Conservation (phyloP, 1,140 invertebrate species). For the Pomacea maculata region DNA sequence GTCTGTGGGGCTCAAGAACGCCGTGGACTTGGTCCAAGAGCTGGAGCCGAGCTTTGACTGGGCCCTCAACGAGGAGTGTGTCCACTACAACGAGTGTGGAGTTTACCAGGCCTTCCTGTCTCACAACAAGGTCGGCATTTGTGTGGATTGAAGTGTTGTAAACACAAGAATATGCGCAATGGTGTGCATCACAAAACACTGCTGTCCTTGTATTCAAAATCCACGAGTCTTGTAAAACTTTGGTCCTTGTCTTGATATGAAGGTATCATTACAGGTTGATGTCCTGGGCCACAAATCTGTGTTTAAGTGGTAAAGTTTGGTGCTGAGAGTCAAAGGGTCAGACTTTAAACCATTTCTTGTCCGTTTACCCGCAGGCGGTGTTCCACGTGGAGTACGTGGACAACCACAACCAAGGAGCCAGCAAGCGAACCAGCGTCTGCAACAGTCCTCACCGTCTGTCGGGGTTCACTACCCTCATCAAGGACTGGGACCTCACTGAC, state of each 20-base stretch:
- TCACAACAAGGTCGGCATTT: slow-evolving; percentile 38
- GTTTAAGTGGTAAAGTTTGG: no score
- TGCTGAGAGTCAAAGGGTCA: no score
- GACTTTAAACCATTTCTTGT: neutral
- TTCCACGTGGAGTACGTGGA: slow-evolving; percentile 46
- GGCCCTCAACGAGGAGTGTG: slow-evolving; percentile 47
- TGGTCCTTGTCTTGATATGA: no score
- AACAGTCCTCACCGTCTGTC: slow-evolving; percentile 20
- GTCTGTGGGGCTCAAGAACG: slow-evolving; percentile 50
- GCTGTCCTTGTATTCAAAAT: no score
- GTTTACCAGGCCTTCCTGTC: slow-evolving; percentile 38
- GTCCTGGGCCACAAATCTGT: no score
- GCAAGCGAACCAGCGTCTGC: slow-evolving; percentile 27
- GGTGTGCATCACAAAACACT: no score
- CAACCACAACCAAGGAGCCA: slow-evolving; percentile 25
- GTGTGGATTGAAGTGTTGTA: neutral
- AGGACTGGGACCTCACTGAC: slow-evolving; percentile 40
- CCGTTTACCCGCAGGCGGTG: slow-evolving; percentile 31
- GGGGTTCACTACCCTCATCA: slow-evolving; percentile 41
- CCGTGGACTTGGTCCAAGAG: slow-evolving; percentile 33
- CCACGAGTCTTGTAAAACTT: no score
- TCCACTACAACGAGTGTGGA: slow-evolving; percentile 42
- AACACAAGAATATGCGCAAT: neutral
- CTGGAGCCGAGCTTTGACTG: slow-evolving; percentile 44
- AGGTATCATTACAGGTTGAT: no score